Evolutionary conservation across 2,797 vertebrate genomes (phyloP).

Genomic region (Danio choprae): DNA sequence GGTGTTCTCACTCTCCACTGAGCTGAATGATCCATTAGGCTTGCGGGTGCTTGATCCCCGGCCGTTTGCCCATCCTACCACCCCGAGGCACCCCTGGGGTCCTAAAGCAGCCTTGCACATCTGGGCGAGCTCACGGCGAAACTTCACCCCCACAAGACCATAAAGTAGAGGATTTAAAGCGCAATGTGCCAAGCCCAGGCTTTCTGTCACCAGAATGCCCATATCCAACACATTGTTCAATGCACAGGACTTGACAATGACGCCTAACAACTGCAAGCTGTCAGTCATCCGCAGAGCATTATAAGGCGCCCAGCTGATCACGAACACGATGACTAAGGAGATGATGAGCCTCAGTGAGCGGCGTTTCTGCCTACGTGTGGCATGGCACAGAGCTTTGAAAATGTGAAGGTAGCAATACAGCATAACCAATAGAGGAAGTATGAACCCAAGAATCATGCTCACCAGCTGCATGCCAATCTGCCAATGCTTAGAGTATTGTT

Average conservation of each 20-base stretch:
- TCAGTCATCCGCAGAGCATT: slow-evolving; percentile 77
- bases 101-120: slow-evolving; percentile 76
- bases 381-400: slow-evolving; percentile 78
- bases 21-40: slow-evolving; percentile 67
- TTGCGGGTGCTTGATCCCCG: slow-evolving; percentile 58
- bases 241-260: slow-evolving; percentile 66
- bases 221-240: slow-evolving; percentile 74
- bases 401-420: slow-evolving; percentile 83
- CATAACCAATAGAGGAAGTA: slow-evolving; percentile 81
- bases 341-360: slow-evolving; percentile 81
- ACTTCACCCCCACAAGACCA: slow-evolving; percentile 83
- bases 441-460: slow-evolving; percentile 77
- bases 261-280: slow-evolving; percentile 67
- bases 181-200: slow-evolving; percentile 80
- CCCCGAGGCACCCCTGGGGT: slow-evolving; percentile 58
- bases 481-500: slow-evolving; percentile 68
- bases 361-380: slow-evolving; percentile 71
- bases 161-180: slow-evolving; percentile 87
- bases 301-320: slow-evolving; percentile 84
- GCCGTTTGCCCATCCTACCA: slow-evolving; percentile 58
- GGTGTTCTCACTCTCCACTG: slow-evolving; percentile 79
- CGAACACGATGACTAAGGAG: slow-evolving; percentile 78
- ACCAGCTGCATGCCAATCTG: slow-evolving; percentile 72
- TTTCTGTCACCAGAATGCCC: slow-evolving; percentile 76
- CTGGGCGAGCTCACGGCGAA: slow-evolving; percentile 77